Evolutionary conservation across 2,797 vertebrate genomes (phyloP).

Genomic region (Galago senegalensis): DNA sequence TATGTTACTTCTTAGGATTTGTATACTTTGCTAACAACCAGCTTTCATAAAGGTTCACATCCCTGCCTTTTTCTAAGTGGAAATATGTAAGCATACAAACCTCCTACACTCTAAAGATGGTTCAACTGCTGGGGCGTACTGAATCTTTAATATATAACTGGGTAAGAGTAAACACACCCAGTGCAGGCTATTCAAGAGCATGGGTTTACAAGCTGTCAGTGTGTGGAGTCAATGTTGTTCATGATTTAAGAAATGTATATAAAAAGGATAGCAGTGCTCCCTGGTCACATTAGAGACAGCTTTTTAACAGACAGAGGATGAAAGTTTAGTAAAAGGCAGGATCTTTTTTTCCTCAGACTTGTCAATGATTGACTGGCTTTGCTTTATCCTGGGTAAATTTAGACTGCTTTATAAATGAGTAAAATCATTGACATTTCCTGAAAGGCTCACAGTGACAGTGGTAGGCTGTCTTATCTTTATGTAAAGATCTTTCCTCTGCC

Average conservation of each 20-base stretch:
- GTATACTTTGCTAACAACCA: background rate
- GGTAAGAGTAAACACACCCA: background rate
- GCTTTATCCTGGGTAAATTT: slow-evolving; percentile 24
- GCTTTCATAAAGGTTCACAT: background rate
- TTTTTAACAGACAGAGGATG: background rate
- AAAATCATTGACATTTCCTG: background rate
- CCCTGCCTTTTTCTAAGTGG: background rate
- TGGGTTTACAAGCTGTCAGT: background rate
- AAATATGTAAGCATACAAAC: background rate
- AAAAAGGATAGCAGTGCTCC: background rate
- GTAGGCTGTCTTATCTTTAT: slow-evolving; percentile 30
- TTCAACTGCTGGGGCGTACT: accelerated
- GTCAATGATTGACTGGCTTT: background rate
- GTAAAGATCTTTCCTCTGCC: slow-evolving; percentile 36
- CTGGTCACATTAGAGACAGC: background rate
- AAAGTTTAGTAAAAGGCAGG: background rate
- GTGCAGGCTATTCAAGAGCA: too few species aligned
- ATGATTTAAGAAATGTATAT: background rate
- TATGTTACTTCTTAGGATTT: background rate
- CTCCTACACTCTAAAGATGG: background rate
- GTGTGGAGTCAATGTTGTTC: background rate
- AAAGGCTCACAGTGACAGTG: background rate
- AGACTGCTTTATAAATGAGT: slow-evolving; percentile 51
- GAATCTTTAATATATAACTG: background rate
- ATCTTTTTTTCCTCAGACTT: background rate